Conservation (phyloP, 2,797 vertebrate genomes). For the Argyrosomus regius region DNA sequence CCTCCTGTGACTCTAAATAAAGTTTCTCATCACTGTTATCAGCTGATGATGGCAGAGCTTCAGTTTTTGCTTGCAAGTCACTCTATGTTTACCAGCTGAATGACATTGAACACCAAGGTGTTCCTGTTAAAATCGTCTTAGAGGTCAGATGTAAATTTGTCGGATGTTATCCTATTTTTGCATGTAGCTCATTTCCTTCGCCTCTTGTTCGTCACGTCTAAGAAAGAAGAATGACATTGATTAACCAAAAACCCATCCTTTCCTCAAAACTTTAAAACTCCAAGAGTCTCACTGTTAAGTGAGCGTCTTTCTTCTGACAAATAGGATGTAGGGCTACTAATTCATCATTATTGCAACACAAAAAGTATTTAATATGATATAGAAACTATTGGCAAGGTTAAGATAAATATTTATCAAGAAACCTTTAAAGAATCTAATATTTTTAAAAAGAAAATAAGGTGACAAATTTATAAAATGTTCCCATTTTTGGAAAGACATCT, state of each 20-base stretch:
- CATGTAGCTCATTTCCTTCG: constrained; percentile 46
- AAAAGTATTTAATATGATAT: background rate
- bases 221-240: background rate
- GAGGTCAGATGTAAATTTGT: constrained; percentile 67
- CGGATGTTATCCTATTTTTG: constrained; percentile 59
- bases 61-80: background rate
- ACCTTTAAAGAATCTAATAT: background rate
- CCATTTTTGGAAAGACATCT: background rate
- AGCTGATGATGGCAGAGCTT: background rate
- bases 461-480: background rate
- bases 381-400: background rate
- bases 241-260: background rate
- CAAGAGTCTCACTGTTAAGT: background rate
- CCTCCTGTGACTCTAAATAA: background rate
- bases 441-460: background rate
- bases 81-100: constrained; percentile 9
- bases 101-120: constrained; percentile 2
- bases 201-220: background rate
- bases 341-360: background rate
- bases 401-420: background rate
- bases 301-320: background rate
- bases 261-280: background rate
- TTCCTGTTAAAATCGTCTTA: constrained; percentile 10
- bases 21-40: background rate
- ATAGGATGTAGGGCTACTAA: background rate